Conservation (phyloP, 2,113 vertebrate genomes). For the Cisticola juncidis region DNA sequence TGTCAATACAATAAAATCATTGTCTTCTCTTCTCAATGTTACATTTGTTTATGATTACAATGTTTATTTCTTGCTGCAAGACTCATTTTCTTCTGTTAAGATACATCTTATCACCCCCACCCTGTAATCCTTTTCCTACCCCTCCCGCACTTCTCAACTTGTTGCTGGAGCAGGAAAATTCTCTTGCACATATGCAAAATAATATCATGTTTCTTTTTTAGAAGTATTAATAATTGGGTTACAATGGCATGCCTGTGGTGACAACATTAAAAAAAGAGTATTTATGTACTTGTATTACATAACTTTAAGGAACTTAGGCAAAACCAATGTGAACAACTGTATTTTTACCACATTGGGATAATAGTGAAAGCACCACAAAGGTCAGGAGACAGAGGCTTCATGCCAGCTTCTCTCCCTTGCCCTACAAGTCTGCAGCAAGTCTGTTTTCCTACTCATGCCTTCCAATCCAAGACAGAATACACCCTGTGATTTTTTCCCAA, state of each 20-base stretch:
- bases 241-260: background rate
- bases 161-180: background rate
- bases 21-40: constrained; percentile 24
- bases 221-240: background rate
- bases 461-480: background rate
- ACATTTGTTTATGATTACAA: constrained; percentile 53
- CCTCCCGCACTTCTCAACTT: background rate
- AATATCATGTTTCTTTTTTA: background rate
- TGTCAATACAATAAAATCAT: constrained; percentile 42
- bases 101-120: background rate
- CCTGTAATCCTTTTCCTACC: background rate
- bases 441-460: background rate
- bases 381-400: background rate
- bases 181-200: background rate
- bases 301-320: background rate
- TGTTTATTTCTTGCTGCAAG: constrained; percentile 33
- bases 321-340: background rate
- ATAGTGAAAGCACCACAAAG: background rate
- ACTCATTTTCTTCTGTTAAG: background rate
- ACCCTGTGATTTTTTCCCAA: background rate
- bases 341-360: background rate
- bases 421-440: background rate
- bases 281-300: background rate
- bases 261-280: background rate
- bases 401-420: background rate